A percentile compares a stretch with the other conserved stretches of the same genome.
These are phyloP conservation scores for Nyctibius bracteatus DNA, from an alignment of 2,113 vertebrate genomes.

Conservation along the genomic window DNA sequence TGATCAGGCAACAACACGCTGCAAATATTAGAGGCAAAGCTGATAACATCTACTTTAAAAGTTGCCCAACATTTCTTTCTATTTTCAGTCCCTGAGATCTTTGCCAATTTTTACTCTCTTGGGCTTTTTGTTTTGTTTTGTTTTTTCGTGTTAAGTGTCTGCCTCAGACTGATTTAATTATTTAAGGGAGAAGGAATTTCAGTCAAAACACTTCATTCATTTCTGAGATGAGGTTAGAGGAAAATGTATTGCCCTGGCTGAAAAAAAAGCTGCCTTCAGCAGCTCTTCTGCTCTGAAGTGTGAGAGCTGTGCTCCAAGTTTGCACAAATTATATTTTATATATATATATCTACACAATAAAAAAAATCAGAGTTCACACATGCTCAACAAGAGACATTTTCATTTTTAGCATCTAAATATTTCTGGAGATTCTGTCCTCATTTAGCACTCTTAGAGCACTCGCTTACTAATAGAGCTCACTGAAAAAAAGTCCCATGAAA, in stretches of 20 bases:
- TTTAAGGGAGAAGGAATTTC: not conserved
- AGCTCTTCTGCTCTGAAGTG: not conserved
- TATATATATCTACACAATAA: accelerated
- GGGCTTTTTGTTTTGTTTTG: not conserved
- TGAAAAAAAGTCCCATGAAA: not conserved
- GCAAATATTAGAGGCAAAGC: not conserved
- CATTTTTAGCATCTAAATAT: conserved; percentile 12
- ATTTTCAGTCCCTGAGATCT: not conserved
- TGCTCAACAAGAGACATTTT: not conserved
- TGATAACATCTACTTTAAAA: not conserved
- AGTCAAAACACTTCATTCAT: not conserved
- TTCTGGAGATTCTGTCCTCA: conserved; percentile 17
- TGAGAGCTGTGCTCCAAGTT: not conserved
- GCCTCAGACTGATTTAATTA: not conserved
- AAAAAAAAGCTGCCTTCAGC: conserved; percentile 4
- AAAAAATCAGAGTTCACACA: not conserved
- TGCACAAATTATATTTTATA: not conserved
- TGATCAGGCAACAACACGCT: not conserved
- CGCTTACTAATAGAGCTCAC: not conserved
- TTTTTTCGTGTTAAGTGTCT: not conserved
- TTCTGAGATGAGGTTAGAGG: not conserved
- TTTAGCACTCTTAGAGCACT: not conserved
- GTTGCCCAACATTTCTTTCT: not conserved
- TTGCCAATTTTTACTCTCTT: not conserved
- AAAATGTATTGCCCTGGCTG: not conserved